Percentiles rank a stretch among this genome's conserved stretches.
Evolutionary conservation across 2,888 invertebrate genomes (phyloP).

Genomic region (Dryomyza anilis): DNA sequence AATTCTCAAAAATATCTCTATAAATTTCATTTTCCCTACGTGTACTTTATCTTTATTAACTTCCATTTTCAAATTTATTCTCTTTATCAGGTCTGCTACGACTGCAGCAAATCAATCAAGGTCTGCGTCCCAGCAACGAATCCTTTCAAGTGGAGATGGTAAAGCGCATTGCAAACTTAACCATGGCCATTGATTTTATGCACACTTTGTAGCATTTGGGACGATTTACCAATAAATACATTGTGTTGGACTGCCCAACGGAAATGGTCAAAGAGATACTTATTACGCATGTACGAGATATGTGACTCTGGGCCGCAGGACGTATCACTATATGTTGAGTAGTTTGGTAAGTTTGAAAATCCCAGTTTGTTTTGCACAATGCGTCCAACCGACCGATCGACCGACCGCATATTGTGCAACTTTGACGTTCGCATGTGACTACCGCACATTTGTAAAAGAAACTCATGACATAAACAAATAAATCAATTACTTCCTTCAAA

Average conservation of each 20-base stretch:
- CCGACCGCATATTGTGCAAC: no score
- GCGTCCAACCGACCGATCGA: no score
- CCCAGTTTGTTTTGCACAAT: no score
- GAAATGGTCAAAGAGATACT: conserved; percentile 90
- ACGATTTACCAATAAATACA: conserved; percentile 86
- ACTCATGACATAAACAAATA: neutral
- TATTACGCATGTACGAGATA: conserved; percentile 86
- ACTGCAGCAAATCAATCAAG: conserved; percentile 91
- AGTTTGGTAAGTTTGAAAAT: conserved; percentile 81
- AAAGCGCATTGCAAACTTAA: conserved; percentile 83
- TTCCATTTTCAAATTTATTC: neutral
- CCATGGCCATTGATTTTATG: conserved; percentile 86
- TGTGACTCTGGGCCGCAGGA: conserved; percentile 83
- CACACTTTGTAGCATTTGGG: conserved; percentile 82
- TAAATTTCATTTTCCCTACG: no score
- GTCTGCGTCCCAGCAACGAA: conserved; percentile 81
- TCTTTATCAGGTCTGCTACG: conserved; percentile 77
- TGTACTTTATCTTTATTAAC: no score
- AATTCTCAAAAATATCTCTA: no score
- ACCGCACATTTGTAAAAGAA: no score
- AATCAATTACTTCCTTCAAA: neutral
- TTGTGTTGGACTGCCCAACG: conserved; percentile 87
- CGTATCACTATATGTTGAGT: conserved; percentile 90
- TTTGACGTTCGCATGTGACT: no score
- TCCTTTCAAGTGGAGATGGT: conserved; percentile 87